Percentiles rank a stretch among this genome's conserved stretches.
Evolutionary conservation across 2,888 invertebrate species (phyloP).

Genomic region (Perizoma affinitatum): DNA sequence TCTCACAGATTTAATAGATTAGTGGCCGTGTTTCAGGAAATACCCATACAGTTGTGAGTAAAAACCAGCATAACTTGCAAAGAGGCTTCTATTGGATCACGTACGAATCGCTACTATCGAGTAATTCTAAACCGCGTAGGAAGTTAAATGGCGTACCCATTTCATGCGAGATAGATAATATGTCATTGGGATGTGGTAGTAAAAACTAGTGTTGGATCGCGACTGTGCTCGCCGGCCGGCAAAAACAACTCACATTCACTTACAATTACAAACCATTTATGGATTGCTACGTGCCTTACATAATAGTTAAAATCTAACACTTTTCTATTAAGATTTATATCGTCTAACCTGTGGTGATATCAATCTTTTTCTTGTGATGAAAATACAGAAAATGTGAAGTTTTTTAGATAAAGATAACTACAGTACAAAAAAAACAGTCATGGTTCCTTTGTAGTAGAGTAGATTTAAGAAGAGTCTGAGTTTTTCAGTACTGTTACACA

Average conservation of each 20-base stretch:
- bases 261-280: conserved; percentile 80
- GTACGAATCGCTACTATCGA: conserved; percentile 32
- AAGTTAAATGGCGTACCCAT: conserved; percentile 40
- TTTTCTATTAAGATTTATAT: conserved; percentile 54
- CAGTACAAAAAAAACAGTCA: too few species aligned
- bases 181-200: conserved; percentile 71
- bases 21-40: conserved; percentile 9
- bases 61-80: conserved; percentile 28
- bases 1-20: neutral
- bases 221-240: conserved; percentile 67
- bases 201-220: conserved; percentile 74
- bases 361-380: conserved; percentile 29
- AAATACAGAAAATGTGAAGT: conserved; percentile 1
- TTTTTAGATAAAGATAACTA: neutral
- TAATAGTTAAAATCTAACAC: conserved; percentile 68
- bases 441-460: too few species aligned
- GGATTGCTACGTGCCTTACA: conserved; percentile 72
- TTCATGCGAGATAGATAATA: conserved; percentile 51
- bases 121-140: conserved; percentile 35
- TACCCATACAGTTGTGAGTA: conserved; percentile 4
- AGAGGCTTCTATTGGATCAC: conserved; percentile 33
- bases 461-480: too few species aligned
- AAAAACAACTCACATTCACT: conserved; percentile 71
- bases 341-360: conserved; percentile 30
- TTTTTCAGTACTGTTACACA: too few species aligned